Base-by-base conservation (phyloP, 2,113 vertebrate genomes). In the Pyrgilauda ruficollis region DNA sequence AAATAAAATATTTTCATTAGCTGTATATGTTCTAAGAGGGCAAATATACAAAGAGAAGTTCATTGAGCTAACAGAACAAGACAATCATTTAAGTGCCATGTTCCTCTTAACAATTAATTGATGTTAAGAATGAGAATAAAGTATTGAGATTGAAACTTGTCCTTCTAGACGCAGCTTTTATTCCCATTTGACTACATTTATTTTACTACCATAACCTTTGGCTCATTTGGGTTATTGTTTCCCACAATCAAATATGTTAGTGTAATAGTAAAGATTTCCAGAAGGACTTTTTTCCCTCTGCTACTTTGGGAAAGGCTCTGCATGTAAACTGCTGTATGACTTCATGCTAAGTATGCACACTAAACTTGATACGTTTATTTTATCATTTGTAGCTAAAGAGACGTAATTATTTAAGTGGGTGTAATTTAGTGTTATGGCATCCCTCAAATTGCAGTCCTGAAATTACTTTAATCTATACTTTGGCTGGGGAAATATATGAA, bases 361-460 rank as follows among this genome's bases (percentile, higher is more conserved):
- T 77, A 67, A 97, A 95, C 37, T 95, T 37, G 76, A 87, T 95
- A 84, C 31, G 11, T 95, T 96, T 96, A 93, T 95, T 94, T 97
- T 94, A 94, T 94, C 90, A 94, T 95, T 96, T 96, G 90, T 96
- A 97, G 68, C 68, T 95, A 93, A 93, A 96, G 88, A 92, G 88
- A 92, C 5, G 7, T 87, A 97, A 96, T 93, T 91, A 92, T 96
- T 97, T 96, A 97, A 97, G 87, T 94, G 79, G 47, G 30, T 88
- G n/a, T 94, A 96, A 93, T 96, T 92, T 97, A 90, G 91, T 89
- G 87, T 87, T 97, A 96, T 95, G 91, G 92, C 69, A 86, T 88
- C 73, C 90, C 95, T 97, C 96, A 96, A 97, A 97, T 96, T 97
- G 85, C 86, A 96, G 63, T 72, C 77, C 82, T 75, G 91, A 97